Evolutionary conservation across 2,888 invertebrate genomes (phyloP).

Genomic region (Polyploca ridens): DNA sequence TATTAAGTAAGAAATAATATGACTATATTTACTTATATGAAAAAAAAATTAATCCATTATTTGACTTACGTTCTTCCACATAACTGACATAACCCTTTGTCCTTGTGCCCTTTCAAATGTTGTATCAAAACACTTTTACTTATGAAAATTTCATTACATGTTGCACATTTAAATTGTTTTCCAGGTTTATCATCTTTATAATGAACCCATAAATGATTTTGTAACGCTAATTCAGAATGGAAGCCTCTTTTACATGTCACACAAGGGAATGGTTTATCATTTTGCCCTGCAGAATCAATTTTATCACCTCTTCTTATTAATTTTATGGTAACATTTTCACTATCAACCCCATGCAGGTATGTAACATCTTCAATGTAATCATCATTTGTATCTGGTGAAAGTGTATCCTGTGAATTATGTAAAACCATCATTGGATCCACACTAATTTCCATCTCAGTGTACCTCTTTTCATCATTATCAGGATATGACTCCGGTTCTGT

Average conservation of each 20-base stretch:
- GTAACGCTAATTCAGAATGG: constrained; percentile 83
- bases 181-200: constrained; percentile 52
- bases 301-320: constrained; percentile 55
- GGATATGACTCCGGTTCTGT: constrained; percentile 33
- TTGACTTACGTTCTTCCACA: constrained; percentile 87
- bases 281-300: constrained; percentile 25
- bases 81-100: constrained; percentile 86
- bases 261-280: constrained; percentile 81
- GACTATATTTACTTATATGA: no score
- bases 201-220: constrained; percentile 86
- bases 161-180: constrained; percentile 76
- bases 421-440: constrained; percentile 89
- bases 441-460: constrained; percentile 87
- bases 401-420: constrained; percentile 80
- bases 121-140: constrained; percentile 86
- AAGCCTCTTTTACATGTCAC: constrained; percentile 82
- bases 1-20: no score
- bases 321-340: constrained; percentile 68
- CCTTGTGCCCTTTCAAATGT: constrained; percentile 86
- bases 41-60: background rate
- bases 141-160: constrained; percentile 86
- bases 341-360: constrained; percentile 53
- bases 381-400: constrained; percentile 38
- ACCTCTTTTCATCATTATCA: constrained; percentile 49
- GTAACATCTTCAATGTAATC: constrained; percentile 47